Evolutionary conservation across 2,888 invertebrate species (phyloP), one percentile per base, ranked within the genome.

Genomic region (Lutraria lutraria): DNA sequence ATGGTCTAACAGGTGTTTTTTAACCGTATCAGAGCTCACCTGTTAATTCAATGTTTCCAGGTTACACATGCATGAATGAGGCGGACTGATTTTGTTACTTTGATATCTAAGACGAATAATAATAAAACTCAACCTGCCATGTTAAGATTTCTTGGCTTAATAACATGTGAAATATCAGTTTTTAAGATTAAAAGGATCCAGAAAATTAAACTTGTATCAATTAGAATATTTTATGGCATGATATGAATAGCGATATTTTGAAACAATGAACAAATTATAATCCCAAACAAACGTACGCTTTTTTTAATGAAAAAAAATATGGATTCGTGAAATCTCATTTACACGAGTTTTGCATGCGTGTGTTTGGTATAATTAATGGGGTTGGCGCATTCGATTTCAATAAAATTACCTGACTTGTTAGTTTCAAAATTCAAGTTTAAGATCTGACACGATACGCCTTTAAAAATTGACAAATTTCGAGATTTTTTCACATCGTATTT

Each of bases 1-100:
- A 68, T n/a, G 25, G 25, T 25, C n/a, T 68, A 25, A 68, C 63
- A 68, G 63, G 63, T 68, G 63, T n/a, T 68, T 68, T 56, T 56
- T 68, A 10, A n/a, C 63, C 21, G 25, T 68, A 68, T 68, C 63
- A n/a, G 63, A 8, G 25, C 8, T 68, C 63, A 68, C 63, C 63
- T 68, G 63, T 68, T 12, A 25, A 68, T 25, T 68, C 63, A n/a
- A 68, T 68, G 63, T 68, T 60, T 10, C 63, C 63, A n/a, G n/a
- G 25, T 25, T 25, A 10, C 63, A 68, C 63, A 25, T 25, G 63
- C 63, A 68, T 68, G 63, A 25, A 25, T 68, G 63, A 68, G 63
- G 25, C n/a, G 1, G 25, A 25, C 10, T 1, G 25, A 25, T 68
- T n/a, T 68, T n/a, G 25, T 68, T 68, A 68, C 63, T n/a, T 68